Base-by-base conservation (phyloP, 2,797 vertebrate genomes). In the Pseudomugil tenellus region DNA sequence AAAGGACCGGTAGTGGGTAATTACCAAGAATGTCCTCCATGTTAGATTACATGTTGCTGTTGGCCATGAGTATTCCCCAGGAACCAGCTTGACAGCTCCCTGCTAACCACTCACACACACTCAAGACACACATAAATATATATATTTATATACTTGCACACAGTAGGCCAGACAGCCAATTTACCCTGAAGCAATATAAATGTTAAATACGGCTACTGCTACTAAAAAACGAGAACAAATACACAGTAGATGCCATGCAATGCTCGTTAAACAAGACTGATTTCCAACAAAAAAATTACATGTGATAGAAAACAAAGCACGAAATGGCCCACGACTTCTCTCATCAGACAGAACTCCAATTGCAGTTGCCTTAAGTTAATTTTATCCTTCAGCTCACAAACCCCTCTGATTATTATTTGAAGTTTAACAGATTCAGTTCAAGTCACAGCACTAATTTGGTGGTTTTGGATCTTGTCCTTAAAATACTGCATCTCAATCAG, bases 41-140 rank as follows among this genome's bases (percentile, higher is more conserved):
- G 89, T 93, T 89, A 89, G 90, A 94, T 92, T 93, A 92, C 89
- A 93, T 91, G 91, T 89, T 92, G 85, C 91, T 92, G 91, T 88
- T 72, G 89, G 85, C 88, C 81, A 77, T 86, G 83, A 89, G 87
- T 88, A 87, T 85, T 87, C 89, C 89, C 63, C 71, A 83, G 82
- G 87, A 91, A 70, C 67, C 52, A 41, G 63, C 68, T 87, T 92
- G 92, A 91, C 92, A 92, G 90, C 80, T 84, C 77, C 52, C 81
- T 70, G 76, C 80, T 77, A 84, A 74, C 74, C 82, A 80, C 69
- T 70, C 51, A 52, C 57, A 58, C 70, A 58, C 51, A 51, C 65
- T 62, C 61, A 67, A 71, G 60, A 54, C 56, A 69, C 65, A 65
- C 75, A 59, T 67, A 65, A 31, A 62, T 61, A 63, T 67, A 63